Conservation (phyloP, 2,797 vertebrate species). For the Lagorchestes hirsutus region DNA sequence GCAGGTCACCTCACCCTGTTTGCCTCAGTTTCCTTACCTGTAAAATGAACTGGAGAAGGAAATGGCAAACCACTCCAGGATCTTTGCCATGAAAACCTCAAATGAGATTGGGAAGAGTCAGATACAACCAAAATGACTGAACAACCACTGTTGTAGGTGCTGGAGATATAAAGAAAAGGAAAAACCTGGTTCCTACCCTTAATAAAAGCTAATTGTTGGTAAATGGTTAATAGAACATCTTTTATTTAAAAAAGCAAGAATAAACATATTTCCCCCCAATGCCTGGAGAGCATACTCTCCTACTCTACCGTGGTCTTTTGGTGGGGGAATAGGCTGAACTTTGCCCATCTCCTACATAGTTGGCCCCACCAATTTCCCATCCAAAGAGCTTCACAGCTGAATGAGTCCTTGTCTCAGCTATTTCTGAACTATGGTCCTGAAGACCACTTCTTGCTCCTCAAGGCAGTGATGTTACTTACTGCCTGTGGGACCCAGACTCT, state of each 20-base stretch:
- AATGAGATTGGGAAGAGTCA: neutral
- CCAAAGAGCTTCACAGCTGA: neutral
- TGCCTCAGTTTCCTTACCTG: no score
- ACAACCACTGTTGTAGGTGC: neutral
- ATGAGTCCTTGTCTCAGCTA: neutral
- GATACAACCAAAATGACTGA: neutral
- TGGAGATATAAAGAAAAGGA: neutral
- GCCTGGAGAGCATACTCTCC: neutral
- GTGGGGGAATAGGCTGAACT: neutral
- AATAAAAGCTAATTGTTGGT: neutral
- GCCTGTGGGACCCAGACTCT: neutral
- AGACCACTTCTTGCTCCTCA: neutral
- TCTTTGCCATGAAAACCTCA: neutral
- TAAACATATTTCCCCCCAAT: neutral
- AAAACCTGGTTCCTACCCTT: neutral
- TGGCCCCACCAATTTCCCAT: neutral
- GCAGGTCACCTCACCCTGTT: no score
- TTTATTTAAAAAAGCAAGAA: neutral
- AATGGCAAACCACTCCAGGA: no score
- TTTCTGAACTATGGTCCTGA: neutral
- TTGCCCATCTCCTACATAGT: neutral
- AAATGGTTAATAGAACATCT: neutral
- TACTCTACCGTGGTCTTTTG: neutral
- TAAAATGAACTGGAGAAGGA: no score
- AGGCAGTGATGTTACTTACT: neutral